Conservation (phyloP, 2,888 invertebrate genomes). For the Polylopha cassiicola region DNA sequence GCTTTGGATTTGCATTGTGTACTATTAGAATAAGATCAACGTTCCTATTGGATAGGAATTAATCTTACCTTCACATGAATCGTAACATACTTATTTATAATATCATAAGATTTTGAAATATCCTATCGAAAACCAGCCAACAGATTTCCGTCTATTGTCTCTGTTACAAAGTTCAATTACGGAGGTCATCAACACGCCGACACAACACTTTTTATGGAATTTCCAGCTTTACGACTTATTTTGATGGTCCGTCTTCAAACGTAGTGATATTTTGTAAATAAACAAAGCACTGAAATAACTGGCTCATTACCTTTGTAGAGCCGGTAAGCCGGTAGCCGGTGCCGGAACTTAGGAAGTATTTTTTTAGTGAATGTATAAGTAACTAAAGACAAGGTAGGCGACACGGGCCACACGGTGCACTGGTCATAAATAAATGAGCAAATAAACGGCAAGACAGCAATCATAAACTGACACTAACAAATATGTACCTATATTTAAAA, state of each 20-base stretch:
- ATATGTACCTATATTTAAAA: no score
- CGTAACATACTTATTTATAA: not conserved
- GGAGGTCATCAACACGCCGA: conserved; percentile 71
- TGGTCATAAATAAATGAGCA: no score
- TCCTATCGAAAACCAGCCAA: conserved; percentile 43
- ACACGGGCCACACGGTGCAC: conserved; percentile 20
- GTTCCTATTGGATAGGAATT: no score
- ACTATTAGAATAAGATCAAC: no score
- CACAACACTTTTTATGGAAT: conserved; percentile 72
- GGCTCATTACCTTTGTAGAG: conserved; percentile 73
- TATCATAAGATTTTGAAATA: conserved; percentile 6
- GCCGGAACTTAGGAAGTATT: conserved; percentile 52
- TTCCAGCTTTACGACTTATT: conserved; percentile 73
- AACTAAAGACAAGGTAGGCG: conserved; percentile 13
- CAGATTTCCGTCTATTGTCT: conserved; percentile 68
- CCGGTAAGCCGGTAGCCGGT: conserved; percentile 49
- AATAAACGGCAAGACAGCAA: no score
- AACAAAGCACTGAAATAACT: conserved; percentile 75
- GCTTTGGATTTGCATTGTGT: no score
- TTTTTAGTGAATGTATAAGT: conserved; percentile 46
- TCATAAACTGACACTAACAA: no score
- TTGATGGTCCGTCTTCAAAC: conserved; percentile 78
- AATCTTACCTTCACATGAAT: no score
- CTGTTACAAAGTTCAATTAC: conserved; percentile 72
- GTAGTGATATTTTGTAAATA: conserved; percentile 78